These are phyloP conservation scores for Brachirus orientalis DNA, from an alignment of 2,113 vertebrate species.

Conservation along the genomic window DNA sequence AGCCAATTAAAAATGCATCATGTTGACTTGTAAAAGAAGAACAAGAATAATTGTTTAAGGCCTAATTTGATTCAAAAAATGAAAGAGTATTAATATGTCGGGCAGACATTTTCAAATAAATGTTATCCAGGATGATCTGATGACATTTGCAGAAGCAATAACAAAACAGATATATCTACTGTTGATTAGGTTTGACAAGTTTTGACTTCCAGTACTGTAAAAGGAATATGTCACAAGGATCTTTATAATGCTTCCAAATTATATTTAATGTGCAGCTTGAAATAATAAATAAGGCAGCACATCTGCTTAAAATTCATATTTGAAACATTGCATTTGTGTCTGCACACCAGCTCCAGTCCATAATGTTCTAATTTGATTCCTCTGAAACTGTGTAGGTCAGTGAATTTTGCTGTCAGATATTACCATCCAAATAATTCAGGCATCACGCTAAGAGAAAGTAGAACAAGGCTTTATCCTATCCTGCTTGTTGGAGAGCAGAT, in stretches of 20 bases:
- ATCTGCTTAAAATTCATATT: slow-evolving; percentile 32
- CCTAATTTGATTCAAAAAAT: slow-evolving; percentile 73
- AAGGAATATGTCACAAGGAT: neutral
- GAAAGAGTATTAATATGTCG: slow-evolving; percentile 73
- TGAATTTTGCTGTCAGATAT: slow-evolving; percentile 45
- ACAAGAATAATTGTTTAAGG: slow-evolving; percentile 73
- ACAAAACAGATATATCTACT: slow-evolving; percentile 30
- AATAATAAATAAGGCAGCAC: neutral
- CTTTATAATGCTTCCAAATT: slow-evolving; percentile 19
- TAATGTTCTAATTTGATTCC: slow-evolving; percentile 21
- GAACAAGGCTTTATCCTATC: slow-evolving; percentile 67
- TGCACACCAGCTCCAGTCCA: slow-evolving; percentile 21
- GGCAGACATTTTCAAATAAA: slow-evolving; percentile 55
- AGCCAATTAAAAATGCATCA: slow-evolving; percentile 79
- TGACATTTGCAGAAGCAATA: slow-evolving; percentile 31
- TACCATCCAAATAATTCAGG: slow-evolving; percentile 52
- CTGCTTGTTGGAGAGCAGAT: slow-evolving; percentile 72
- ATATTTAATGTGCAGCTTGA: slow-evolving; percentile 6
- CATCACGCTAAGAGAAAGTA: slow-evolving; percentile 58
- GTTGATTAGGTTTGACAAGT: slow-evolving; percentile 23
- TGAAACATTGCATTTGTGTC: slow-evolving; percentile 35
- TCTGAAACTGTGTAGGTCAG: slow-evolving; percentile 29
- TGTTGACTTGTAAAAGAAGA: slow-evolving; percentile 75
- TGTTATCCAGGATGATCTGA: slow-evolving; percentile 39
- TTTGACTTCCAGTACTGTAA: slow-evolving; percentile 20